Conservation (phyloP, 2,797 vertebrate genomes). For the Enteromius afrohamiltoni region DNA sequence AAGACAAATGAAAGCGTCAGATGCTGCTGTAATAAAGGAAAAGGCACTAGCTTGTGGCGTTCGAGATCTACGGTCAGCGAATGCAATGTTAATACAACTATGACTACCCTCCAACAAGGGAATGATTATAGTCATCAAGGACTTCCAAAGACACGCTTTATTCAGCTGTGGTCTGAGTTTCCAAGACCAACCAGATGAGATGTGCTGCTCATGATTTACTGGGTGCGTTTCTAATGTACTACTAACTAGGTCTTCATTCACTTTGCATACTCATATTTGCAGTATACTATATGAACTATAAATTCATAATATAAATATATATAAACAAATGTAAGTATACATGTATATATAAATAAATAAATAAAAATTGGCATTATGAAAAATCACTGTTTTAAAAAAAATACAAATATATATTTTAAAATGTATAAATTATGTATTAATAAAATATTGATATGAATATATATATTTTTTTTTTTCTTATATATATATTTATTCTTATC, state of each 20-base stretch:
- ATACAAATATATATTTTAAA: too few relatives aligned
- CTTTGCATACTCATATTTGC: neutral
- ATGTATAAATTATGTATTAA: too few relatives aligned
- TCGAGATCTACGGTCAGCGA: constrained; percentile 52
- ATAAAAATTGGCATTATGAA: too few relatives aligned
- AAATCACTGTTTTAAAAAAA: too few relatives aligned
- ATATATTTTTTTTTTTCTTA: too few relatives aligned
- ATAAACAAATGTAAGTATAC: too few relatives aligned
- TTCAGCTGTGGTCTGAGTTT: neutral
- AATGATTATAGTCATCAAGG: constrained; percentile 27
- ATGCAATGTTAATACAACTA: constrained; percentile 33
- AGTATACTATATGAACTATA: too few relatives aligned
- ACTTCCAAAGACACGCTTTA: neutral
- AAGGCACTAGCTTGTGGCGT: constrained; percentile 40
- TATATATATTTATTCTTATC: too few relatives aligned
- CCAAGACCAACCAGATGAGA: neutral
- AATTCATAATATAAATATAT: too few relatives aligned
- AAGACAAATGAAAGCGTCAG: constrained; percentile 56
- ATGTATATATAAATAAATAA: too few relatives aligned
- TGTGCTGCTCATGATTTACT: neutral
- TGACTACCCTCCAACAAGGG: constrained; percentile 26
- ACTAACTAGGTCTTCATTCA: neutral
- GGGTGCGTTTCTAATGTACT: neutral
- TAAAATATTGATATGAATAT: too few relatives aligned
- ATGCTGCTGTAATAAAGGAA: constrained; percentile 35